phyloP scores from a whole-genome alignment of 2,888 invertebrate species.

The Digitonthophagus gazella region DNA sequence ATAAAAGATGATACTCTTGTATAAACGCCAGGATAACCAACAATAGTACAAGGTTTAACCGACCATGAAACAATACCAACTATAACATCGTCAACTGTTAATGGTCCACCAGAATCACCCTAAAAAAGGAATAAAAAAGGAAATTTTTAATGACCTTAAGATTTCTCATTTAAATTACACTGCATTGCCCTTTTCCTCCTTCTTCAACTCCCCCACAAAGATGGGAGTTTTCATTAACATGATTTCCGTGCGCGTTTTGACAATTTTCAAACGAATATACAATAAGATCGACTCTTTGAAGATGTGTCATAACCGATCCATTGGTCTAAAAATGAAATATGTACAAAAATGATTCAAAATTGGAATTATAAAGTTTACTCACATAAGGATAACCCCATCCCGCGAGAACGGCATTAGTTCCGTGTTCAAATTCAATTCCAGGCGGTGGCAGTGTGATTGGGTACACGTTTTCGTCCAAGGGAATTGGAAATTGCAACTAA shows the following conservation, averaged over 20 bases:
- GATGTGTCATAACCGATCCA: slow-evolving; percentile 42
- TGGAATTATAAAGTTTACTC: slow-evolving; percentile 14
- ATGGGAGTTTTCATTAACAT: slow-evolving; percentile 13
- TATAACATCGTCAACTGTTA: slow-evolving; percentile 45
- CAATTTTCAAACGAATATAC: slow-evolving; percentile 41
- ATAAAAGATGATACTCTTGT: slow-evolving; percentile 47
- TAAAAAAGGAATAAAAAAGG: slow-evolving; percentile 23
- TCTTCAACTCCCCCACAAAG: slow-evolving; percentile 50
- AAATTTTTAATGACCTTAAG: background rate
- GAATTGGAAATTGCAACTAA: slow-evolving; percentile 18
- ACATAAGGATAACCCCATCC: slow-evolving; percentile 30
- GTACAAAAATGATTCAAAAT: background rate
- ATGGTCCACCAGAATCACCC: slow-evolving; percentile 51
- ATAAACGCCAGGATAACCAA: slow-evolving; percentile 51
- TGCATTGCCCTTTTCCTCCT: slow-evolving; percentile 52
- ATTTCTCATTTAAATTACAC: slow-evolving; percentile 33
- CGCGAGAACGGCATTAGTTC: slow-evolving; percentile 22
- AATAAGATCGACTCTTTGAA: slow-evolving; percentile 49
- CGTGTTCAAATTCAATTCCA: slow-evolving; percentile 15
- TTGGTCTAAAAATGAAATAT: slow-evolving; percentile 41
- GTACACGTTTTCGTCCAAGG: slow-evolving; percentile 21
- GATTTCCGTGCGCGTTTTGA: slow-evolving; percentile 15
- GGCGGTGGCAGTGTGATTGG: slow-evolving; percentile 23
- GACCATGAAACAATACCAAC: slow-evolving; percentile 54
- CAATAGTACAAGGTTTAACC: slow-evolving; percentile 49